phyloP scores from a whole-genome alignment of 1,140 invertebrate genomes.

The Aporrectodea caliginosa region DNA sequence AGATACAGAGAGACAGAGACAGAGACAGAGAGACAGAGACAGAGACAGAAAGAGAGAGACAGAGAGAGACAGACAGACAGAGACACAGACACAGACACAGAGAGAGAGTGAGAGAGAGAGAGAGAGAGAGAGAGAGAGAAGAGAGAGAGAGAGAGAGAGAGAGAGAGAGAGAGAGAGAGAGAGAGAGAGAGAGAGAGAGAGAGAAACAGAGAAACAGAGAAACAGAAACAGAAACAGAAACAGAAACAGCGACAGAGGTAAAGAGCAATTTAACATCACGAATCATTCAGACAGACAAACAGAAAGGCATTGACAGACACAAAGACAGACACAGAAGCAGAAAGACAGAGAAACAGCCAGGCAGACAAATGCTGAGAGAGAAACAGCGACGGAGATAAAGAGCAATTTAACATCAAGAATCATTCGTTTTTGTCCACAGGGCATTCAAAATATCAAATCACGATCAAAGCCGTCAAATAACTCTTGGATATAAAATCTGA shows the following conservation, averaged over 20 bases:
- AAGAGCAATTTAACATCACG: too few species aligned
- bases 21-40: constrained; percentile 5
- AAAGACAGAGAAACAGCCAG: neutral
- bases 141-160: neutral
- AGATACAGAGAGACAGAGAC: constrained; percentile 17
- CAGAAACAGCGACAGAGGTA: neutral
- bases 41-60: constrained; percentile 16
- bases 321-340: neutral
- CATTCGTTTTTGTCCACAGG: neutral
- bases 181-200: constrained; percentile 18
- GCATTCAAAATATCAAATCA: neutral
- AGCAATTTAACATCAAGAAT: neutral
- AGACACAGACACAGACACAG: constrained; percentile 14
- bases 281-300: constrained; percentile 7
- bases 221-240: neutral
- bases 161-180: constrained; percentile 22
- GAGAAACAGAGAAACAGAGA: constrained; percentile 12
- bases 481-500: neutral
- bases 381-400: neutral
- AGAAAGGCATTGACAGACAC: neutral
- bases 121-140: constrained; percentile 22
- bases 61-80: constrained; percentile 20
- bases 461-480: neutral
- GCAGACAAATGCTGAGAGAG: too few species aligned
- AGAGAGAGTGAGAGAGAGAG: constrained; percentile 21